A percentile compares a stretch with the other conserved stretches of the same genome.
Conservation (phyloP, 2,797 vertebrate genomes). For the Halcyon smyrnensis region DNA sequence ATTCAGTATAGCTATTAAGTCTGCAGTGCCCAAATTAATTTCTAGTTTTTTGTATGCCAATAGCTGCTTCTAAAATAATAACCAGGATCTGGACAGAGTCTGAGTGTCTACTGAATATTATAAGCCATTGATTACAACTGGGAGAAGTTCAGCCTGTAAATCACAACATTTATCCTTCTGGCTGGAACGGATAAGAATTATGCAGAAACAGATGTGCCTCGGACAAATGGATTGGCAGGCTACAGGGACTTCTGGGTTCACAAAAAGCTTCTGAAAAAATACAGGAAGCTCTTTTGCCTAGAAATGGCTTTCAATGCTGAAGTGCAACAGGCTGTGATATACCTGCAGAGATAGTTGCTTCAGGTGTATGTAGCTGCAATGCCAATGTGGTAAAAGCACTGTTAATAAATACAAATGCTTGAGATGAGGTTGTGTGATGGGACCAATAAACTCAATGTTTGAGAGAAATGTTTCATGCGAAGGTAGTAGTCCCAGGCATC, state of each 20-base stretch:
- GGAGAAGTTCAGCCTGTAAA: not conserved
- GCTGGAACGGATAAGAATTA: not conserved
- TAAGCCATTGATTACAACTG: not conserved
- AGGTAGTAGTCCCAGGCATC: not conserved
- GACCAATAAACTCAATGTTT: not conserved
- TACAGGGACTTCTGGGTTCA: not conserved
- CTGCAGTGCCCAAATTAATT: not conserved
- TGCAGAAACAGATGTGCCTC: not conserved
- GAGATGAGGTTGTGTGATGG: not conserved
- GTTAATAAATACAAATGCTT: not conserved
- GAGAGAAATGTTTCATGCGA: not conserved
- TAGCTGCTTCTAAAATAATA: not conserved
- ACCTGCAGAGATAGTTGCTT: not conserved
- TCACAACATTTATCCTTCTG: not conserved
- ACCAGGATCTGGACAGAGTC: not conserved
- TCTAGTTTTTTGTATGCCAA: not conserved
- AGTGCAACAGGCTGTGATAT: not conserved
- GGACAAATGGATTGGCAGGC: not conserved
- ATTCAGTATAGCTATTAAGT: not conserved
- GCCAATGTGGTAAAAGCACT: not conserved
- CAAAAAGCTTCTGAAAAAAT: not conserved
- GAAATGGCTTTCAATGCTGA: not conserved
- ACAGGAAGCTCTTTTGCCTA: not conserved
- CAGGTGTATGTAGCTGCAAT: not conserved
- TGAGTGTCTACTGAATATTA: not conserved